A percentile compares a stretch with the other conserved stretches of the same genome.
Conservation (phyloP, 2,888 invertebrate species). For the Rotaria sp. region DNA sequence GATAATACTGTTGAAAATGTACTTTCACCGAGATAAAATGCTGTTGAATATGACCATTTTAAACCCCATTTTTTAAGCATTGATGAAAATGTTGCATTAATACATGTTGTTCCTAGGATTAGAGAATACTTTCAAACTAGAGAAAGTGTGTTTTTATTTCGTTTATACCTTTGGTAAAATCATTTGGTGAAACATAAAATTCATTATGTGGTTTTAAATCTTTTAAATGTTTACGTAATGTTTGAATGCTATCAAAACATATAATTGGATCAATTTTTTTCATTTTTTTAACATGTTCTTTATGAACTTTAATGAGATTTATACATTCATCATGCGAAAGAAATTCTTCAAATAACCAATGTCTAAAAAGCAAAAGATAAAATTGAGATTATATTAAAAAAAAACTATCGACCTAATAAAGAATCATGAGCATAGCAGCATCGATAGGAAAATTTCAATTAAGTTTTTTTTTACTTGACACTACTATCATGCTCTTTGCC, state of each 20-base stretch:
- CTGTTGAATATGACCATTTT: slow-evolving; percentile 52
- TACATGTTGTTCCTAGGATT: slow-evolving; percentile 48
- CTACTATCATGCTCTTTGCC: slow-evolving; percentile 38
- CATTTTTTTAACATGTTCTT: slow-evolving; percentile 46
- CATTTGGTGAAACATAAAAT: slow-evolving; percentile 46
- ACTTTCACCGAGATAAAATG: slow-evolving; percentile 52
- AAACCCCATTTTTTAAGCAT: slow-evolving; percentile 46
- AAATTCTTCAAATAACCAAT: slow-evolving; percentile 50
- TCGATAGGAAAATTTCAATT: not conserved
- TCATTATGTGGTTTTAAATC: slow-evolving; percentile 42
- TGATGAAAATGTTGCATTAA: slow-evolving; percentile 48
- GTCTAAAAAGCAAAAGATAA: slow-evolving; percentile 43
- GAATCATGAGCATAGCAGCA: not conserved
- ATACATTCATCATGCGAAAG: slow-evolving; percentile 49
- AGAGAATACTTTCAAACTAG: not conserved
- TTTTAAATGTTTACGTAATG: slow-evolving; percentile 46
- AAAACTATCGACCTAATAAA: not conserved
- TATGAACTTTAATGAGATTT: slow-evolving; percentile 48
- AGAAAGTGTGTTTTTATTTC: not conserved
- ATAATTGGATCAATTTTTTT: slow-evolving; percentile 46
- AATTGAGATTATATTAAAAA: not conserved
- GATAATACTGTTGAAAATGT: slow-evolving; percentile 46
- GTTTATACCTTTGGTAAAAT: slow-evolving; percentile 46
- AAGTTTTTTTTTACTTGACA: not conserved
- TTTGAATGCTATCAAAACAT: slow-evolving; percentile 49